phyloP scores from a whole-genome alignment of 2,797 vertebrate genomes.

The Intellagama lesueurii region DNA sequence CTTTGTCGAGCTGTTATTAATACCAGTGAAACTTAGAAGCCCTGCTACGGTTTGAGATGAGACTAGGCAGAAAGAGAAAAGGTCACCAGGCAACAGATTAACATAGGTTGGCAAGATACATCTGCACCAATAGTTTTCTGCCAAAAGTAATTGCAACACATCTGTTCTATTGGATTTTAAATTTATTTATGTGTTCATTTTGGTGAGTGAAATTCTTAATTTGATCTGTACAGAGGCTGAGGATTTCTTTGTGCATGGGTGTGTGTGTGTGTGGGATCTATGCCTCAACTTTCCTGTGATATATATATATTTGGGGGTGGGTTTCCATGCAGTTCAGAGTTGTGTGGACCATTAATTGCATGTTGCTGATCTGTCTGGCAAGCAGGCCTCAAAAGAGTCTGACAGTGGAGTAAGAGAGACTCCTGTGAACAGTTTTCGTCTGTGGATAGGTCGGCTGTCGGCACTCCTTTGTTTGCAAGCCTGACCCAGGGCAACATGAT shows the following conservation, averaged over 20 bases:
- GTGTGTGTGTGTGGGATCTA: background rate
- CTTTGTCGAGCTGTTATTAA: background rate
- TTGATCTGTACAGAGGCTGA: background rate
- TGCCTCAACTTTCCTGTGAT: background rate
- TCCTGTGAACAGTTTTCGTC: background rate
- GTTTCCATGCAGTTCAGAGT: background rate
- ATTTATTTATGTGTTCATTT: background rate
- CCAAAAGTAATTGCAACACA: background rate
- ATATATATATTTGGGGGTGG: background rate
- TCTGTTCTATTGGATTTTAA: background rate
- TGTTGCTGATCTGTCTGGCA: background rate
- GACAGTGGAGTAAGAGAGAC: background rate
- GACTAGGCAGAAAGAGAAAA: background rate
- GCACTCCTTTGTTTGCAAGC: background rate
- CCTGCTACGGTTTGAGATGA: background rate
- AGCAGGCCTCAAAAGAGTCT: background rate
- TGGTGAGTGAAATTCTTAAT: background rate
- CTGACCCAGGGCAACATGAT: background rate
- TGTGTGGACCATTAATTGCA: background rate
- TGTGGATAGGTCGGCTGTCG: background rate
- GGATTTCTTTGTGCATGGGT: background rate
- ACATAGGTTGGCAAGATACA: background rate
- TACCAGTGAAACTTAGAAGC: background rate
- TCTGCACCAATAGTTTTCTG: background rate
- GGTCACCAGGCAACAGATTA: background rate